Evolutionary conservation across 2,888 invertebrate species (phyloP), one percentile per base, ranked within the genome.

Genomic region (Peribatodes rhomboidaria): DNA sequence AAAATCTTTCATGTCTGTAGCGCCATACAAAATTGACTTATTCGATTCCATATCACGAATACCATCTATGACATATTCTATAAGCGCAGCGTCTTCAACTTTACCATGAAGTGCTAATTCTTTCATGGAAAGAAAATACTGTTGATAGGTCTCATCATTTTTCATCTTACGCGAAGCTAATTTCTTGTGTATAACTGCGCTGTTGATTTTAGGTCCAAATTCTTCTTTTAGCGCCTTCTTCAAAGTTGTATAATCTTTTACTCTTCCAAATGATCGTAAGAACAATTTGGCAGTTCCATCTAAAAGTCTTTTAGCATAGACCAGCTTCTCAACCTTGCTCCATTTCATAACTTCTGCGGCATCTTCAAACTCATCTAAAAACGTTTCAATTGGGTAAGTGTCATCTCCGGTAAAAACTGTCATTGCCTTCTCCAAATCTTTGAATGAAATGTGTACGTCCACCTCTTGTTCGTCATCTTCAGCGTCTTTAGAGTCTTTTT

Each of bases 91-190:
- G 33, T 76, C 75, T 69, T 86, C 84, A 27, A 86, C 69, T 2
- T 69, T 70, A 0, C 75, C 84, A 52, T 82, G 76, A 8, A 75
- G 69, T 18, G 81, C 85, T n/a, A 85, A 64, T 68, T 87, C 84
- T 62, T 79, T 79, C 83, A 86, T 87, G 11, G 14, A 56, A 4
- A 84, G 63, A 14, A 81, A 78, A 67, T 85, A 88, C 58, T 87
- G 82, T 62, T 82, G 81, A 9, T 76, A 72, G 1, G 78, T 78
- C 67, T 87, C 84, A 13, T 78, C 73, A 16, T 62, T 70, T 16
- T 75, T 70, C 70, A 81, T 86, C 10, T 35, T 35, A 35, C 35
- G 35, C 35, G 35, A 2, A 8, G 35, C 35, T 6, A 35, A 8
- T 8, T 35, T 35, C 35, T 35, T 35, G 35, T 35, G 35, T 6